These are phyloP conservation scores for Pachymerium ferrugineum DNA, from an alignment of 2,888 invertebrate species.

Conservation along the genomic window DNA sequence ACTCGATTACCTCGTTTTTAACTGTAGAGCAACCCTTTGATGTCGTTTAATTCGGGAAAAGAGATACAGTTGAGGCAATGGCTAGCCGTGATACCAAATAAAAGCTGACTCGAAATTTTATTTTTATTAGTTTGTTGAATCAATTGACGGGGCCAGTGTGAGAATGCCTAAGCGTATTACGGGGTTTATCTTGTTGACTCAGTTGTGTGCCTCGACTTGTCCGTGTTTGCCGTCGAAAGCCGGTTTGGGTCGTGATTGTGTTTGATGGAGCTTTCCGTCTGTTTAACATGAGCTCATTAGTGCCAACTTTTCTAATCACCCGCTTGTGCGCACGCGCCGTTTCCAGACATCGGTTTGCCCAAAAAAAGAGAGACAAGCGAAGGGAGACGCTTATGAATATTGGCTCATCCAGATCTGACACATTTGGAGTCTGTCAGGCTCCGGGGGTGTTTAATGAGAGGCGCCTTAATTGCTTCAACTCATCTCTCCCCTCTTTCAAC, in stretches of 20 bases:
- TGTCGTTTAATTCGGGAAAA: not conserved
- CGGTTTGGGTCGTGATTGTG: constrained; percentile 5
- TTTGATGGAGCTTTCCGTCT: constrained; percentile 22
- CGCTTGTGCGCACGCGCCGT: constrained; percentile 1
- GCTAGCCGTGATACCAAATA: not conserved
- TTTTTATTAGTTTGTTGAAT: not conserved
- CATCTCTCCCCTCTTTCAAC: not conserved
- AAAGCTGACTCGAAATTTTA: not conserved
- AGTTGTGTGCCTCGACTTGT: constrained; percentile 24
- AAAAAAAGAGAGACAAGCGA: constrained; percentile 4
- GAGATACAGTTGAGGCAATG: not conserved
- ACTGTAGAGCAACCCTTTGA: not conserved
- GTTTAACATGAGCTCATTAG: constrained; percentile 27
- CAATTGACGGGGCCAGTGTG: constrained; percentile 5
- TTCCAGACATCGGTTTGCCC: not conserved
- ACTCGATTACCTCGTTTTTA: not conserved
- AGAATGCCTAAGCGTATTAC: not conserved
- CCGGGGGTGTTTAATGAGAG: constrained; percentile 25
- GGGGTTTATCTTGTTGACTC: constrained; percentile 24
- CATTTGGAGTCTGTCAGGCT: constrained; percentile 13
- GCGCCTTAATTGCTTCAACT: constrained; percentile 23
- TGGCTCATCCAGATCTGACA: constrained; percentile 21
- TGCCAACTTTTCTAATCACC: constrained; percentile 24
- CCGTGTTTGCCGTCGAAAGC: constrained; percentile 17
- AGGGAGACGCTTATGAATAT: constrained; percentile 27